Conservation (phyloP, 2,888 invertebrate genomes). For the Napeogenes inachia region DNA sequence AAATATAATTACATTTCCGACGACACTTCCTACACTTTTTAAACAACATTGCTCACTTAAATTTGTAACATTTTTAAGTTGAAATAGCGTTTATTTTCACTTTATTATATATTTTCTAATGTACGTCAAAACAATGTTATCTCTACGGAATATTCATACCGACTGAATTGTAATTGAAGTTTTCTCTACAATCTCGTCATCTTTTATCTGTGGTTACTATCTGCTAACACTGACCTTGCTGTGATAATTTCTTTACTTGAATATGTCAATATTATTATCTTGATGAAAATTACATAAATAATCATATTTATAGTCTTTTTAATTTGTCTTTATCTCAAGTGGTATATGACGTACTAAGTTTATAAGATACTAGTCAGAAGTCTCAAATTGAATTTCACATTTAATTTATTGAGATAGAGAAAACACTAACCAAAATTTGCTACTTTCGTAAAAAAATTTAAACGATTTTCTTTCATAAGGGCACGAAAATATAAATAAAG, state of each 20-base stretch:
- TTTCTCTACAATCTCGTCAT: conserved; percentile 33
- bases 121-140: conserved; percentile 10
- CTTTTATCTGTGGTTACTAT: conserved; percentile 22
- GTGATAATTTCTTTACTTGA: conserved; percentile 16
- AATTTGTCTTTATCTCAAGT: too few species aligned
- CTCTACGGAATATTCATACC: conserved; percentile 13
- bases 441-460: too few species aligned
- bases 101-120: conserved; percentile 3
- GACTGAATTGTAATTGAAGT: conserved; percentile 25
- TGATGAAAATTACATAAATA: conserved; percentile 16
- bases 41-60: conserved; percentile 50
- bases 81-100: neutral
- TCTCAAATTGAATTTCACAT: too few species aligned
- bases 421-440: too few species aligned
- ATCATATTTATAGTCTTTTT: too few species aligned
- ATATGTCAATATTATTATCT: conserved; percentile 19
- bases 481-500: too few species aligned
- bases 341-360: too few species aligned
- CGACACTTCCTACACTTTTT: conserved; percentile 65
- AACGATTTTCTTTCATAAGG: too few species aligned
- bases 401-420: too few species aligned
- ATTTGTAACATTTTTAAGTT: conserved; percentile 6
- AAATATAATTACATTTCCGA: conserved; percentile 57
- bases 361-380: too few species aligned
- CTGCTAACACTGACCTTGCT: conserved; percentile 13